phyloP scores from a whole-genome alignment of 1,140 invertebrate species.

The Epicauta chinensis region DNA sequence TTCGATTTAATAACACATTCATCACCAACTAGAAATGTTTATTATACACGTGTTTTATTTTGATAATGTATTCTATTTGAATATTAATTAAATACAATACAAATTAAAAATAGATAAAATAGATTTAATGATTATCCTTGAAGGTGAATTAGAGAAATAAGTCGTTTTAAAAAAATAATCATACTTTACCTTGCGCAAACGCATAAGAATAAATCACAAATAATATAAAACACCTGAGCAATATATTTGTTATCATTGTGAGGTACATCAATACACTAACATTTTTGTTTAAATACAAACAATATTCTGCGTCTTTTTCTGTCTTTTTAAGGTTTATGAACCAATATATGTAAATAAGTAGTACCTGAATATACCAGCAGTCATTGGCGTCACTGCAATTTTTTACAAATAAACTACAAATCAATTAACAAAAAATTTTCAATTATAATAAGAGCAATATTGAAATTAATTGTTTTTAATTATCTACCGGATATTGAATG shows the following conservation, averaged over 20 bases:
- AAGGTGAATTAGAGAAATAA: neutral
- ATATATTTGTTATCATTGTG: constrained; percentile 13
- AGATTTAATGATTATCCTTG: neutral
- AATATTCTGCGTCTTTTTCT: constrained; percentile 11
- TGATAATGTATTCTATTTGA: neutral
- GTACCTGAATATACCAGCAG: constrained; percentile 15
- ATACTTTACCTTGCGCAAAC: constrained; percentile 16
- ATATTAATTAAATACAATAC: neutral
- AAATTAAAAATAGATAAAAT: neutral
- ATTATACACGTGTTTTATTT: neutral
- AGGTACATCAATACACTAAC: constrained; percentile 14
- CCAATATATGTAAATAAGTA: constrained; percentile 12
- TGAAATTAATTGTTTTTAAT: neutral
- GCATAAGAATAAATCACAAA: constrained; percentile 8
- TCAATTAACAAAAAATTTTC: neutral
- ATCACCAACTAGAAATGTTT: constrained; percentile 27
- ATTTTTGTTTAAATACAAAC: constrained; percentile 4
- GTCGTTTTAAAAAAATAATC: neutral
- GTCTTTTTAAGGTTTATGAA: constrained; percentile 9
- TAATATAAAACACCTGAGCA: constrained; percentile 9
- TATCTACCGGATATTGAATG: neutral
- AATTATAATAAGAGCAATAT: neutral
- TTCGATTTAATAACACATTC: constrained; percentile 26
- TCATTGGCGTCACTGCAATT: constrained; percentile 18
- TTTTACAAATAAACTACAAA: neutral